Base-by-base conservation (phyloP, 2,888 invertebrate species). In the Pardosa pseudoannulata region DNA sequence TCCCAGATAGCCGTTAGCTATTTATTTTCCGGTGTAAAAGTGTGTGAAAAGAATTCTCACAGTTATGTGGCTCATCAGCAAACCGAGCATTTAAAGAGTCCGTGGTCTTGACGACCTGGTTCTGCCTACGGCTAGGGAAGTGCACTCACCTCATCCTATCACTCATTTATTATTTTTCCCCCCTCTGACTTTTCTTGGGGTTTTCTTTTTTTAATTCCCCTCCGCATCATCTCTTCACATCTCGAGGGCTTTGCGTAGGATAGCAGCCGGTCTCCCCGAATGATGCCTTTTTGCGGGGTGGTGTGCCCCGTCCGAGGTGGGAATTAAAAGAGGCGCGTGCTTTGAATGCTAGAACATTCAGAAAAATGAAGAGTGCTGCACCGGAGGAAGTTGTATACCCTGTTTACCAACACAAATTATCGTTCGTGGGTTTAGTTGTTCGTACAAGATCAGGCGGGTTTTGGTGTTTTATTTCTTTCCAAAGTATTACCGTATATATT, bases 141-240 rank as follows among this genome's bases (percentile, higher is more conserved):
- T 79, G 79, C 85, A 85, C 79, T 85, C 73, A 85, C 85, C 85
- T 85, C 85, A 79, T 85, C 73, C 65, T 73, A 78, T 83, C 83
- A 73, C 76, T 78, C 72, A 23, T 65, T 28, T 28, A 9, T 11
- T 46, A n/a, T 64, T 65, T n/a, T 65, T 65, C 31, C n/a, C 64
- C 28, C 13, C 28, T 9, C 28, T 32, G 6, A 13, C 16, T 31
- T 23, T 31, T n/a, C n/a, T 65, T n/a, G n/a, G n/a, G n/a, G n/a
- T n/a, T 65, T n/a, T 32, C 7, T 65, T 31, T 65, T n/a, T 32
- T 62, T 5, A 5, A 75, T 62, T 75, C 31, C 28, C 32, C 31
- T 28, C 65, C 19, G 19, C 31, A 31, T 64, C 29, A 62, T 75
- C 16, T 75, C 39, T 41, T 27, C 70, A 31, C 41, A 41, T 39